These are phyloP conservation scores for Chymomyza caudatula DNA, from an alignment of 2,888 invertebrate genomes.

Conservation along the genomic window DNA sequence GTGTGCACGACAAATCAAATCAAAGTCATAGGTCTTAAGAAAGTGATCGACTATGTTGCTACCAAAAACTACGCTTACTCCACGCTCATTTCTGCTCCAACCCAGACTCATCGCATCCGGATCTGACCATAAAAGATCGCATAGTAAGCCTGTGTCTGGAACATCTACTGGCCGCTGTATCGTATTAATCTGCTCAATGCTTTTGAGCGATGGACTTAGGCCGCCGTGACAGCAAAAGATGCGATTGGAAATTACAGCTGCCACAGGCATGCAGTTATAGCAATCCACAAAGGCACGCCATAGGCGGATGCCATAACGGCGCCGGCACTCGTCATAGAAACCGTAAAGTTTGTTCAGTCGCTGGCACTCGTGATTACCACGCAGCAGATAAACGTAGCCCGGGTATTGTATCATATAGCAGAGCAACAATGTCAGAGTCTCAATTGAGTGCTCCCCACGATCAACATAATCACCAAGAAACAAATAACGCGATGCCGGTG, in stretches of 20 bases:
- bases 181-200: constrained; percentile 96
- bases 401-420: not conserved
- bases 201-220: constrained; percentile 90
- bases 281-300: constrained; percentile 99
- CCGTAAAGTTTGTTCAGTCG: constrained; percentile 95
- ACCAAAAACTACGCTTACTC: constrained; percentile 79
- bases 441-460: not conserved
- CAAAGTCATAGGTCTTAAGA: constrained; percentile 94
- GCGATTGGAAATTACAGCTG: constrained; percentile 92
- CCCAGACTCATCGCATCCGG: constrained; percentile 96
- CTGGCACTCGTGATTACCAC: constrained; percentile 84
- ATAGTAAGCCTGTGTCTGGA: constrained; percentile 94
- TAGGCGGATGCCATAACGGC: constrained; percentile 95
- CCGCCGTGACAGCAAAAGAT: constrained; percentile 88
- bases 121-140: constrained; percentile 97
- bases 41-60: constrained; percentile 83
- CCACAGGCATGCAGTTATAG: constrained; percentile 80
- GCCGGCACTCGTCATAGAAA: constrained; percentile 96
- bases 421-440: not conserved
- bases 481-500: not conserved
- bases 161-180: constrained; percentile 98
- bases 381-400: not conserved
- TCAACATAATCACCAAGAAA: not conserved
- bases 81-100: constrained; percentile 94
- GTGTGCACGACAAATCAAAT: constrained; percentile 98